phyloP scores from a whole-genome alignment of 2,888 invertebrate species.

The Spilosoma lubricipeda region DNA sequence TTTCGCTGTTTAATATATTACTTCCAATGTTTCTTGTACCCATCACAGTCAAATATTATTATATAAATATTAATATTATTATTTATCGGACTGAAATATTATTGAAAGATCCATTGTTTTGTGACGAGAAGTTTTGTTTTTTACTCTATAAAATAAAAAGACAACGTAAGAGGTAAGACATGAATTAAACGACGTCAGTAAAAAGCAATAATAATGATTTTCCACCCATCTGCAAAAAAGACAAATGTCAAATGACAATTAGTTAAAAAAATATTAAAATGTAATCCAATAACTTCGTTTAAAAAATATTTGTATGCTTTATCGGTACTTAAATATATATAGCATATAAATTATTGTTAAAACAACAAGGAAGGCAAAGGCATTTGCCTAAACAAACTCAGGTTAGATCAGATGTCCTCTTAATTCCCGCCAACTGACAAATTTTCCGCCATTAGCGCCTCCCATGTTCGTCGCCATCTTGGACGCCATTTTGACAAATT shows the following conservation, averaged over 20 bases:
- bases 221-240: neutral
- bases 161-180: neutral
- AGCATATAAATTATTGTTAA: neutral
- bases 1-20: no score
- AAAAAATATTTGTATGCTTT: neutral
- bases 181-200: neutral
- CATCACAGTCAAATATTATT: no score
- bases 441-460: conserved; percentile 47
- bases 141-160: no score
- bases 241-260: neutral
- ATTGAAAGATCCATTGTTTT: no score
- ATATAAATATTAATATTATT: no score
- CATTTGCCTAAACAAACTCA: conserved; percentile 7
- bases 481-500: conserved; percentile 48
- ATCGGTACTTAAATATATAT: neutral
- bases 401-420: conserved; percentile 30
- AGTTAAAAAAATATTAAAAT: neutral
- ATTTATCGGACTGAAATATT: no score
- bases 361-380: conserved; percentile 5
- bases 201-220: no score
- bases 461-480: conserved; percentile 40
- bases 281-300: neutral
- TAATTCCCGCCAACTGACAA: conserved; percentile 38
- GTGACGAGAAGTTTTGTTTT: no score
- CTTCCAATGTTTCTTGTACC: no score